Conservation (phyloP, 1,140 invertebrate genomes). For the Caenorhabditis latens region DNA sequence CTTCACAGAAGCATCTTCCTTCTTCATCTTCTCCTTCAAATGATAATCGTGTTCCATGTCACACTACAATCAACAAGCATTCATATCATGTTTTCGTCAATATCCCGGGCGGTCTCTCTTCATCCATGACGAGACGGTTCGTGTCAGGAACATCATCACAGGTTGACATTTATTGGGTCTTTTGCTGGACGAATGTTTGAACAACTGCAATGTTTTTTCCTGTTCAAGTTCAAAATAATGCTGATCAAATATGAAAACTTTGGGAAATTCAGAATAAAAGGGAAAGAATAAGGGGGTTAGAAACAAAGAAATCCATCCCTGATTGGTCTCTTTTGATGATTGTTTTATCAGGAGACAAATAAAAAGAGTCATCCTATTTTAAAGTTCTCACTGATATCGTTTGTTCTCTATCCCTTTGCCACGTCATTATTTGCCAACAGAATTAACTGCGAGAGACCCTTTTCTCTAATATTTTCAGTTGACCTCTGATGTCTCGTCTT, state of each 20-base stretch:
- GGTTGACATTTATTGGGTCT: constrained; percentile 25
- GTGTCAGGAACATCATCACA: constrained; percentile 41
- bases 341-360: background rate
- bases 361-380: background rate
- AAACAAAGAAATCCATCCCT: background rate
- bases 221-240: constrained; percentile 15
- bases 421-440: constrained; percentile 31
- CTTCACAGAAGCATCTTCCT: too few species aligned
- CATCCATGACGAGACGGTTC: background rate
- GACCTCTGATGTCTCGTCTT: constrained; percentile 14
- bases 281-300: background rate
- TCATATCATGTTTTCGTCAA: constrained; percentile 39
- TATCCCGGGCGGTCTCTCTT: background rate
- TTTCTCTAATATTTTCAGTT: background rate
- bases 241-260: background rate
- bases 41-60: constrained; percentile 38
- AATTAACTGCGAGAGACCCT: background rate
- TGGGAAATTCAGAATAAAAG: constrained; percentile 15
- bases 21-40: background rate
- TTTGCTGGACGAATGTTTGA: background rate
- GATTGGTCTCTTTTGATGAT: too few species aligned
- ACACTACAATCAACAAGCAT: constrained; percentile 30
- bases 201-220: constrained; percentile 9
- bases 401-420: background rate
- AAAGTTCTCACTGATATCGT: background rate